A percentile compares a stretch with the other conserved stretches of the same genome.
Conservation (phyloP, 2,797 vertebrate species). For the Echiichthys vipera region DNA sequence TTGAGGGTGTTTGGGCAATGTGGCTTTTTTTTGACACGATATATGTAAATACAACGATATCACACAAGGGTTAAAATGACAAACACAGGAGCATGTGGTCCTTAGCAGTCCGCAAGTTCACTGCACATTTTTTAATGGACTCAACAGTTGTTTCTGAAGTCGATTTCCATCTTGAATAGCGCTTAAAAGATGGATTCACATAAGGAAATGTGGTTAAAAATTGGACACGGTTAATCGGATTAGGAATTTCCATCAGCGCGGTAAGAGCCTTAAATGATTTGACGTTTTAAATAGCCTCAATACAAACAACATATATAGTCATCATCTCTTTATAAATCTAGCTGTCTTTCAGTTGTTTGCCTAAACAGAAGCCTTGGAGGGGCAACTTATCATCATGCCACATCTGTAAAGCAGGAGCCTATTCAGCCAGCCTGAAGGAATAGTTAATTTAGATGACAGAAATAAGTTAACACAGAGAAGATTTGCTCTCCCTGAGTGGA, state of each 20-base stretch:
- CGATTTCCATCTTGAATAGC: slow-evolving; percentile 64
- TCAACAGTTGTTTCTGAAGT: slow-evolving; percentile 63
- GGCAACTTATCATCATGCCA: slow-evolving; percentile 71
- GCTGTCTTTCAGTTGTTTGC: slow-evolving; percentile 45
- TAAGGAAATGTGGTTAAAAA: slow-evolving; percentile 67
- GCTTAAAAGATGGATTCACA: slow-evolving; percentile 62
- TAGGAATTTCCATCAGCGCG: slow-evolving; percentile 63
- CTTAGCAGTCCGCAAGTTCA: slow-evolving; percentile 19
- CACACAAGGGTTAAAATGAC: slow-evolving; percentile 34
- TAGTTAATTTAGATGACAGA: slow-evolving; percentile 79
- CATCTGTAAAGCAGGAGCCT: slow-evolving; percentile 64
- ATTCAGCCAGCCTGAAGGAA: slow-evolving; percentile 72
- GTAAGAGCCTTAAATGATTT: slow-evolving; percentile 63
- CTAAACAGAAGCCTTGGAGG: slow-evolving; percentile 68
- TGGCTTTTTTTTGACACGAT: slow-evolving; percentile 57
- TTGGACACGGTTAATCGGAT: slow-evolving; percentile 75
- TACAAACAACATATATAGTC: slow-evolving; percentile 73
- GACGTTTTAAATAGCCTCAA: slow-evolving; percentile 67
- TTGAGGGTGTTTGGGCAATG: slow-evolving; percentile 47
- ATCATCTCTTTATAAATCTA: slow-evolving; percentile 68
- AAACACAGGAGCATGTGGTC: slow-evolving; percentile 17
- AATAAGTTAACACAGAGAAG: slow-evolving; percentile 76
- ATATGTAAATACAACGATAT: slow-evolving; percentile 60
- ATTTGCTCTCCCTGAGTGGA: slow-evolving; percentile 79
- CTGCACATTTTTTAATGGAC: slow-evolving; percentile 42